Base-by-base conservation (phyloP, 2,113 vertebrate species). In the Misgurnus mizolepis region DNA sequence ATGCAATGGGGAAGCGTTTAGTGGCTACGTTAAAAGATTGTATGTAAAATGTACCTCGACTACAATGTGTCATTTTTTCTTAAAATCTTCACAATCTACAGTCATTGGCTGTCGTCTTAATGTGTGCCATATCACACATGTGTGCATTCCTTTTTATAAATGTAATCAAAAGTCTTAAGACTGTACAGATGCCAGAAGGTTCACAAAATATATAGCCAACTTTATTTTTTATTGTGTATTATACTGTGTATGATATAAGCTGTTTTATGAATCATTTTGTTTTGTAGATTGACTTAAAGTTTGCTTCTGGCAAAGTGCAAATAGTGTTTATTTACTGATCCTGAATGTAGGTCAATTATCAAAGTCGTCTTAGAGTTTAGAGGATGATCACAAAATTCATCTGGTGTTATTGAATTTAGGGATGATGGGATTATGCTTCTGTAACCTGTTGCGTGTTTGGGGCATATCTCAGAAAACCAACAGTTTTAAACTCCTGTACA, bases 61-160 rank as follows among this genome's bases (percentile, higher is more conserved):
- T 12, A 60, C 39, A 72, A 40, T 4, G 8, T 64, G 6, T 58
- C 58, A 56, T 61, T 14, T 65, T 56, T 73, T 27, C 49, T 17
- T 55, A 55, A 49, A 14, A 58, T 49, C 47, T 18, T 50, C 40
- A 14, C 45, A 67, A 41, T 68, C 34, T 79, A 3, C 39, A 69
- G 43, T 55, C 47, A 22, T 47, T 74, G 55, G 50, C 76, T 79
- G n/a, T 17, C 14, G 49, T 75, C 40, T 67, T 84, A 68, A 49
- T 64, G 53, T 62, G 71, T 76, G 47, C 56, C 65, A 79, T 74
- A 56, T 64, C 67, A 56, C 60, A 61, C 58, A 61, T 53, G 47
- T 40, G 64, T 76, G 56, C 47, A 65, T 75, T 64, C 55, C 39
- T 53, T 43, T 78, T 67, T 45, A 8, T 43, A 41, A 17, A 73